phyloP scores from a whole-genome alignment of 1,140 invertebrate genomes.

The Drosophila lini region DNA sequence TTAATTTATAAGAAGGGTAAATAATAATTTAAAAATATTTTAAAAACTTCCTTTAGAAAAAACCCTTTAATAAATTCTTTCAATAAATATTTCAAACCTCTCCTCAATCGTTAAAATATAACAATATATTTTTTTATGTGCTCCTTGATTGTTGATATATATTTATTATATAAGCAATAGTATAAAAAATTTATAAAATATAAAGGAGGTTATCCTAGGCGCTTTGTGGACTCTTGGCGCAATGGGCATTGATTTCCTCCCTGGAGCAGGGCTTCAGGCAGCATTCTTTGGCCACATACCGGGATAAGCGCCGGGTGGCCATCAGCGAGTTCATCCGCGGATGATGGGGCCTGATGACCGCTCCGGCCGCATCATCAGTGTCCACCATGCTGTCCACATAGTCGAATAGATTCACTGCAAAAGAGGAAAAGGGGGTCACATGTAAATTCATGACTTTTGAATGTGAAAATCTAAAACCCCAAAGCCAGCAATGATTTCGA shows the following conservation, averaged over 20 bases:
- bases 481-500: background rate
- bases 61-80: background rate
- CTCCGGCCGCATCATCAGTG: background rate
- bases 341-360: constrained; percentile 2
- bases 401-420: constrained; percentile 8
- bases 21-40: background rate
- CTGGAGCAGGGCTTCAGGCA: background rate
- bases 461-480: background rate
- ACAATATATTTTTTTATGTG: background rate
- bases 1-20: too few species aligned
- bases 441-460: background rate
- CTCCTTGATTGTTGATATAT: background rate
- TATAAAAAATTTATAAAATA: background rate
- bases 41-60: background rate
- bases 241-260: background rate
- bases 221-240: background rate
- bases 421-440: background rate
- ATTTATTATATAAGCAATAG: background rate
- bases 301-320: background rate
- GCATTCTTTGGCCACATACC: constrained; percentile 5
- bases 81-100: background rate
- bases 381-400: constrained; percentile 6
- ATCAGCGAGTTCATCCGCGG: constrained; percentile 1
- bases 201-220: background rate
- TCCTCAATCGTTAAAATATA: background rate